phyloP scores from a whole-genome alignment of 2,888 invertebrate genomes.

The Papilio gigon region DNA sequence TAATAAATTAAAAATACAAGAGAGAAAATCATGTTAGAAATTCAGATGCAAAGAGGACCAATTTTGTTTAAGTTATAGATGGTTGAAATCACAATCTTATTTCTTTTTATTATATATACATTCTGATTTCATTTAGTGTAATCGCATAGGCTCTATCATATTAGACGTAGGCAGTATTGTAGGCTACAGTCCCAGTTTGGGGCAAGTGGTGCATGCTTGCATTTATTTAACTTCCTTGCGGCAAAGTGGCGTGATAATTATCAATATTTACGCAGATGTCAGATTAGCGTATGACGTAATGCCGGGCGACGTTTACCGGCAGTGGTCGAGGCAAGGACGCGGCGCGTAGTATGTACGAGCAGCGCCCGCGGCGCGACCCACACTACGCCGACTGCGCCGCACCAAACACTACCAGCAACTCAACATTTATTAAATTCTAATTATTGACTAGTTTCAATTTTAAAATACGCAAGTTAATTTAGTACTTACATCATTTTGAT shows the following conservation, averaged over 20 bases:
- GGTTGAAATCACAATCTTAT: background rate
- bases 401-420: background rate
- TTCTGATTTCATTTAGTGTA: background rate
- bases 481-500: slow-evolving; percentile 3
- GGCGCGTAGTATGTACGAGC: slow-evolving; percentile 43
- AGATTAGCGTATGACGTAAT: slow-evolving; percentile 70
- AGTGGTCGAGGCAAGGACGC: slow-evolving; percentile 60
- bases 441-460: background rate
- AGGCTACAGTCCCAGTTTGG: slow-evolving; percentile 40
- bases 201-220: slow-evolving; percentile 65
- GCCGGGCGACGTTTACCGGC: slow-evolving; percentile 54
- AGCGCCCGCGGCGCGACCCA: slow-evolving; percentile 54
- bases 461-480: background rate
- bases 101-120: background rate
- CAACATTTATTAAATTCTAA: background rate
- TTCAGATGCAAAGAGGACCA: background rate
- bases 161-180: background rate
- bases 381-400: slow-evolving; percentile 48
- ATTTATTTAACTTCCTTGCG: slow-evolving; percentile 58
- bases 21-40: background rate
- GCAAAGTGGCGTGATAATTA: slow-evolving; percentile 70
- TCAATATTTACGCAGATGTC: slow-evolving; percentile 78
- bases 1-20: background rate
- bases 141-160: background rate
- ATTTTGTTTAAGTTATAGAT: background rate